phyloP scores from a whole-genome alignment of 2,888 invertebrate genomes.

The Diaprepes abbreviatus region DNA sequence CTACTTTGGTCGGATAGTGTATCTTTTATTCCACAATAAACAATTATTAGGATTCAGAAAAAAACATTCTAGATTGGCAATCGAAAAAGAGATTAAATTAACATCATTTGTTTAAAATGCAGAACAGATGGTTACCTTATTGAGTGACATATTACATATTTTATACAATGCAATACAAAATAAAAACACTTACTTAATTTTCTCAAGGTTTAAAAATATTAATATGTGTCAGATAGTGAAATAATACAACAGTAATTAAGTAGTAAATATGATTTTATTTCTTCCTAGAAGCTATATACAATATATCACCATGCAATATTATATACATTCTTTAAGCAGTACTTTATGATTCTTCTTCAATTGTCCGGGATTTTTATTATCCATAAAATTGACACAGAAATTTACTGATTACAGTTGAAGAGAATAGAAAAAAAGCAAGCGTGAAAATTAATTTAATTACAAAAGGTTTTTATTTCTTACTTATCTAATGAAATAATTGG shows the following conservation, averaged over 20 bases:
- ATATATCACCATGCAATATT: neutral
- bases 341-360: neutral
- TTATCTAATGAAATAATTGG: neutral
- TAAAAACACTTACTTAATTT: neutral
- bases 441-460: no score
- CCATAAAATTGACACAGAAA: no score
- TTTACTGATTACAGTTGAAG: no score
- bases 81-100: no score
- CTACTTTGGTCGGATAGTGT: no score
- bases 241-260: conserved; percentile 2
- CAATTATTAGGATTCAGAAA: no score
- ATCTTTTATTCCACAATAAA: no score
- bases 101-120: neutral
- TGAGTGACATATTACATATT: neutral
- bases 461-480: neutral
- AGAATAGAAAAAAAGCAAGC: no score
- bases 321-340: neutral
- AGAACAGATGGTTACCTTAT: neutral
- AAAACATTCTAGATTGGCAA: no score
- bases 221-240: neutral
- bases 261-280: conserved; percentile 3
- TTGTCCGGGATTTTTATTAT: no score
- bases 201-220: neutral
- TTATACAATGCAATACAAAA: neutral
- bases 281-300: neutral